These are phyloP conservation scores for Atta texana DNA, from an alignment of 1,140 invertebrate species.

Conservation along the genomic window DNA sequence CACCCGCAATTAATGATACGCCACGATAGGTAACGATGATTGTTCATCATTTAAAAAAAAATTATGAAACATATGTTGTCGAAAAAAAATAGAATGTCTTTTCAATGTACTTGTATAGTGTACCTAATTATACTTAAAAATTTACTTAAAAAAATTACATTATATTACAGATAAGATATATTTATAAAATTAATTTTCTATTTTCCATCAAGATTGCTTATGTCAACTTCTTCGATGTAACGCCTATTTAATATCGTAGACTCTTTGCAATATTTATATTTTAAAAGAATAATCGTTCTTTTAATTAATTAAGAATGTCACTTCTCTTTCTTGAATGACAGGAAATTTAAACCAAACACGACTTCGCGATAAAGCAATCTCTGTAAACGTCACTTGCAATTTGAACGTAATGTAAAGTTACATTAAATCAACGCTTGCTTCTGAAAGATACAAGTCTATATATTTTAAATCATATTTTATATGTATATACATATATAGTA, in stretches of 20 bases:
- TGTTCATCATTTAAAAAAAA: background rate
- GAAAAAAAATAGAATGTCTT: too few relatives aligned
- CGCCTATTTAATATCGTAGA: background rate
- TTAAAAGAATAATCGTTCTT: background rate
- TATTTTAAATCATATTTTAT: background rate
- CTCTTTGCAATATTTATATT: constrained; percentile 7
- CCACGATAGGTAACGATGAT: background rate
- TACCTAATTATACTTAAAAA: too few relatives aligned
- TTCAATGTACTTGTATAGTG: too few relatives aligned
- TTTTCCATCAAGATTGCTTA: too few relatives aligned
- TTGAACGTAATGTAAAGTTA: background rate
- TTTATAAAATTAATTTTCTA: too few relatives aligned
- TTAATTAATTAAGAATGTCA: constrained; percentile 29
- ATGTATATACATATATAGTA: background rate
- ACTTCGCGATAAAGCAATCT: constrained; percentile 14
- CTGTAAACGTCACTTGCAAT: background rate
- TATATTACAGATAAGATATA: too few relatives aligned
- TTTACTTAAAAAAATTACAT: too few relatives aligned
- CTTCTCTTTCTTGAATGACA: constrained; percentile 6
- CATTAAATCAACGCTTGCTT: background rate
- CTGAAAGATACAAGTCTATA: background rate
- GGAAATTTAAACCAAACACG: background rate
- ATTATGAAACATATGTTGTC: too few relatives aligned
- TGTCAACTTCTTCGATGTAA: background rate
- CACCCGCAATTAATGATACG: constrained; percentile 50